Conservation (phyloP, 2,888 invertebrate species). For the Spialia ferax region DNA sequence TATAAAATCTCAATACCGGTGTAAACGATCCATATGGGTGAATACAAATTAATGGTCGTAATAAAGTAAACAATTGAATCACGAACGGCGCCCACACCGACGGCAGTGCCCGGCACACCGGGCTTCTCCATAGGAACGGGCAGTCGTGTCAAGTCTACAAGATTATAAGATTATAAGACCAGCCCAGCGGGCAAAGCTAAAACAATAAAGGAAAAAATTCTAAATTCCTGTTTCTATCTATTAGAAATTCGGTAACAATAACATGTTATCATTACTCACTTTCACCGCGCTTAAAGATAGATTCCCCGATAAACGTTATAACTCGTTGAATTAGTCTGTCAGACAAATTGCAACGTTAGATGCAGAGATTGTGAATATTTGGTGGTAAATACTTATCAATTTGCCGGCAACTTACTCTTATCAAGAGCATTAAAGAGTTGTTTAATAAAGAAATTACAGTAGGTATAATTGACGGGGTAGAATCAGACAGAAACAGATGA, state of each 20-base stretch:
- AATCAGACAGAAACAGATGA: too few species aligned
- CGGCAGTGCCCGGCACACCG: too few species aligned
- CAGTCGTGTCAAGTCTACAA: constrained; percentile 31
- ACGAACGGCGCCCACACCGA: constrained; percentile 55
- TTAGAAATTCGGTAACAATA: background rate
- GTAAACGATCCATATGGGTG: constrained; percentile 62
- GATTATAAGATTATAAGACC: too few species aligned
- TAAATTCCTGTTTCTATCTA: background rate
- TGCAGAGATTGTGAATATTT: too few species aligned
- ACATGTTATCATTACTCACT: too few species aligned
- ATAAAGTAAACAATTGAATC: constrained; percentile 74
- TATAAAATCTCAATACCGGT: constrained; percentile 52
- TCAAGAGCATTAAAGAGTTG: too few species aligned
- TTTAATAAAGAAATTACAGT: too few species aligned
- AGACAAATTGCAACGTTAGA: background rate
- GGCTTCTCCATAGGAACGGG: constrained; percentile 34
- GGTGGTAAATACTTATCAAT: too few species aligned
- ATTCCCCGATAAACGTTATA: too few species aligned
- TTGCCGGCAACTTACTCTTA: too few species aligned
- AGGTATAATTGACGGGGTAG: too few species aligned
- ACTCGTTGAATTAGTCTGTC: background rate
- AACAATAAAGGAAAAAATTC: background rate
- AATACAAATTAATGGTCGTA: constrained; percentile 60
- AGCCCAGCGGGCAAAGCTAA: background rate
- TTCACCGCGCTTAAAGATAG: too few species aligned